These are phyloP conservation scores for Tachina grossa DNA, from an alignment of 2,888 invertebrate genomes.

Conservation along the genomic window DNA sequence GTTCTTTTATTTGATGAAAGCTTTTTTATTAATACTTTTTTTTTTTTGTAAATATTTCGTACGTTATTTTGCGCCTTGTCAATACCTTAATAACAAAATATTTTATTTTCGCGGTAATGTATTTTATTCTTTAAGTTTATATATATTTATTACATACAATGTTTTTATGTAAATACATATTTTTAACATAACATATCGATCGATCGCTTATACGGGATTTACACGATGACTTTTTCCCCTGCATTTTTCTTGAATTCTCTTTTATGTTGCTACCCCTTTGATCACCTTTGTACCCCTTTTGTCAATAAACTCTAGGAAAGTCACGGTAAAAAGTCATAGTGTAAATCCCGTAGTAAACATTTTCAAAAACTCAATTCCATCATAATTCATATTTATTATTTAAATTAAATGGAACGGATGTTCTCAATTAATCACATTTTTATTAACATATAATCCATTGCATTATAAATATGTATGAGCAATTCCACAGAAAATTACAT, in stretches of 20 bases:
- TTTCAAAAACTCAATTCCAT: constrained; percentile 37
- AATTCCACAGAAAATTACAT: too few species aligned
- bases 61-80: constrained; percentile 16
- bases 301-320: too few species aligned
- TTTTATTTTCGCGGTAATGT: constrained; percentile 44
- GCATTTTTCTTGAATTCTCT: too few species aligned
- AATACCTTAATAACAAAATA: constrained; percentile 2
- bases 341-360: too few species aligned
- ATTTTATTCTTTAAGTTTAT: constrained; percentile 8
- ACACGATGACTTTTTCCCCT: too few species aligned
- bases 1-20: constrained; percentile 18
- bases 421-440: constrained; percentile 61
- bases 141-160: background rate
- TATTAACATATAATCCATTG: background rate
- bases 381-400: constrained; percentile 39
- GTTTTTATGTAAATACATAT: too few species aligned
- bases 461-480: too few species aligned
- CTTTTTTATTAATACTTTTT: constrained; percentile 15
- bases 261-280: too few species aligned
- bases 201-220: too few species aligned
- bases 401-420: constrained; percentile 51
- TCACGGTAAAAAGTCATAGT: too few species aligned
- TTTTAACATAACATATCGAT: background rate
- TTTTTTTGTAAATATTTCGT: constrained; percentile 44
- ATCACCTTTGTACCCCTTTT: too few species aligned